phyloP scores from a whole-genome alignment of 35 echinoderm and acorn worm genomes.

The Lytechinus variegatus region DNA sequence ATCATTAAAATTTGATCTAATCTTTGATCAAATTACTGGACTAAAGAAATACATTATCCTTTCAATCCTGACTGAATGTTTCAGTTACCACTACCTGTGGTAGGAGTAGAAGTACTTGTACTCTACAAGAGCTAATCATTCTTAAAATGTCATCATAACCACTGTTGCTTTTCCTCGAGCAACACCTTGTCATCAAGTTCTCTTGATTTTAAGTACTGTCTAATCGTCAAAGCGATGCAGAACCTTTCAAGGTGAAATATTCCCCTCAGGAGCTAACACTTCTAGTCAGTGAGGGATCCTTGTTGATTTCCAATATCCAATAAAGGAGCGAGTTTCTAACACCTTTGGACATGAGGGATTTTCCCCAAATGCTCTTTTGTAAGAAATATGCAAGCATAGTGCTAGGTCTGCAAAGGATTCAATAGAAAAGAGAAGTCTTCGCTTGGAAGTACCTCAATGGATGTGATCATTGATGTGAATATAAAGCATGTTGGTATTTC shows the following conservation, averaged over 20 bases:
- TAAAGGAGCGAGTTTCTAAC: not conserved
- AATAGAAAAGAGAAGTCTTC: not conserved
- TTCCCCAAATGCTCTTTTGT: not conserved
- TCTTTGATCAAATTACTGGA: not conserved
- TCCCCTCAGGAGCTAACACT: not conserved
- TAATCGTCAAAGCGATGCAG: not conserved
- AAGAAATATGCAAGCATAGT: not conserved
- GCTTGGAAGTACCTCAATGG: not conserved
- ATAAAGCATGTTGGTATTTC: too few relatives aligned
- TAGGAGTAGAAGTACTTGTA: not conserved
- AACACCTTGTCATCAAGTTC: not conserved
- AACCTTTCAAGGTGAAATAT: not conserved
- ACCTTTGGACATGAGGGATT: not conserved
- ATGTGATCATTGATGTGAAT: not conserved
- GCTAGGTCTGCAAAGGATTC: not conserved
- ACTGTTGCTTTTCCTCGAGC: not conserved
- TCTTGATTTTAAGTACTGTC: not conserved
- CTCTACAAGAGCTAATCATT: not conserved
- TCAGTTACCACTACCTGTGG: not conserved
- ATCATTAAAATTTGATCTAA: not conserved
- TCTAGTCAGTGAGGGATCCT: not conserved
- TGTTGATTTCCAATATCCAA: not conserved
- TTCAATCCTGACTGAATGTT: not conserved
- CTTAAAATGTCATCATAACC: too few relatives aligned
- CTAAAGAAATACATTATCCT: not conserved